Conservation (phyloP, 2,797 vertebrate species). For the Gymnocypris eckloni region DNA sequence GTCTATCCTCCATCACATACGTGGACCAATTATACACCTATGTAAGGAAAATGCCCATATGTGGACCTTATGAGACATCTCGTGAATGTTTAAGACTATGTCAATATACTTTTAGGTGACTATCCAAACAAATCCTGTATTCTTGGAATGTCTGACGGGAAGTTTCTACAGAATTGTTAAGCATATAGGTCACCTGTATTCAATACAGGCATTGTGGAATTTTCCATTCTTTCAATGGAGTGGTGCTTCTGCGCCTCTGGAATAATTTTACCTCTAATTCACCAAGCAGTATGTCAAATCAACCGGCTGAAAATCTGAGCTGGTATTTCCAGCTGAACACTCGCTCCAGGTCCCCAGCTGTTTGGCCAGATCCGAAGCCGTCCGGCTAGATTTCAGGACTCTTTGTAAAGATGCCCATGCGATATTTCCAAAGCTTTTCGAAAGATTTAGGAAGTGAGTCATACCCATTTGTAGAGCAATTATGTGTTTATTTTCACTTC, state of each 20-base stretch:
- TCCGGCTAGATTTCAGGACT: slow-evolving; percentile 59
- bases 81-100: not conserved
- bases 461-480: slow-evolving; percentile 60
- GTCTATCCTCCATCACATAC: not conserved
- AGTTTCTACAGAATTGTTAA: not conserved
- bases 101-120: not conserved
- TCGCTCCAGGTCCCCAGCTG: slow-evolving; percentile 76
- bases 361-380: slow-evolving; percentile 65
- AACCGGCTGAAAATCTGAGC: slow-evolving; percentile 65
- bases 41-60: not conserved
- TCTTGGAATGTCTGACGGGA: slow-evolving; percentile 12
- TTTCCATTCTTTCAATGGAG: slow-evolving; percentile 42
- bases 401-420: slow-evolving; percentile 62
- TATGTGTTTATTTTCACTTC: slow-evolving; percentile 66
- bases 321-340: slow-evolving; percentile 77
- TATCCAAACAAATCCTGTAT: slow-evolving; percentile 23
- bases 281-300: slow-evolving; percentile 50
- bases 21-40: not conserved
- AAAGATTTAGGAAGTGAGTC: slow-evolving; percentile 60
- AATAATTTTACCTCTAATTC: slow-evolving; percentile 63
- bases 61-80: slow-evolving; percentile 24
- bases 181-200: slow-evolving; percentile 4
- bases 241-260: slow-evolving; percentile 56
- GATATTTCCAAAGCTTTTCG: slow-evolving; percentile 61
- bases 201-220: not conserved